Evolutionary conservation across 2,888 invertebrate genomes (phyloP), one percentile per base, ranked within the genome.

Genomic region (Synergus japonicus): DNA sequence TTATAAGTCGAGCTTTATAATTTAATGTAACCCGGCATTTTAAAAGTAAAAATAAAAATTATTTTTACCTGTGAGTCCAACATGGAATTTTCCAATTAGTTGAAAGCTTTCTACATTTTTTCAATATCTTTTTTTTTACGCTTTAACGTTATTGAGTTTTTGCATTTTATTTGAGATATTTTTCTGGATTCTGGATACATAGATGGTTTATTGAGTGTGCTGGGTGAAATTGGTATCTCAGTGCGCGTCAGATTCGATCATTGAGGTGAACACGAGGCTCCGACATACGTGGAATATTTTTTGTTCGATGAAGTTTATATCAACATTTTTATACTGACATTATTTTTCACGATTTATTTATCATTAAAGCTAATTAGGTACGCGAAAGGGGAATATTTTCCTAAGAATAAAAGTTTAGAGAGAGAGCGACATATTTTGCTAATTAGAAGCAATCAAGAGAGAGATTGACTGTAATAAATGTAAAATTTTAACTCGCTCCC

Each of bases 161-260:
- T 49, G 49, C 49, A 15, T 49, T 49, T 49, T 15, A 49, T 49
- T 49, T 15, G 37, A 37, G 0, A 37, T 37, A 15, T 15, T 58
- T 58, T 18, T 58, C 58, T 58, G 18, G n/a, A 58, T 58, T 58
- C 58, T 58, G 58, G 58, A 58, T 18, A 18, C 49, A 69, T 54
- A 69, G 46, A 49, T 69, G 15, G 69, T 69, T 69, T 69, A 69
- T 69, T 69, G 69, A 69, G 69, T 69, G 69, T 69, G 44, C 46
- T 69, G 15, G 22, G 29, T 69, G 69, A 69, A 69, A 69, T 69
- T 54, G 69, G 46, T 69, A 46, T 37, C 29, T 69, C 49, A 29
- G 29, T 69, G 49, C 49, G 46, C 46, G 49, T 29, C 69, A 69
- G 49, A 69, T 69, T 69, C 29, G 46, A 69, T 69, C 49, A 69